Evolutionary conservation across 2,888 invertebrate genomes (phyloP).

Genomic region (Priocnemis perturbator): DNA sequence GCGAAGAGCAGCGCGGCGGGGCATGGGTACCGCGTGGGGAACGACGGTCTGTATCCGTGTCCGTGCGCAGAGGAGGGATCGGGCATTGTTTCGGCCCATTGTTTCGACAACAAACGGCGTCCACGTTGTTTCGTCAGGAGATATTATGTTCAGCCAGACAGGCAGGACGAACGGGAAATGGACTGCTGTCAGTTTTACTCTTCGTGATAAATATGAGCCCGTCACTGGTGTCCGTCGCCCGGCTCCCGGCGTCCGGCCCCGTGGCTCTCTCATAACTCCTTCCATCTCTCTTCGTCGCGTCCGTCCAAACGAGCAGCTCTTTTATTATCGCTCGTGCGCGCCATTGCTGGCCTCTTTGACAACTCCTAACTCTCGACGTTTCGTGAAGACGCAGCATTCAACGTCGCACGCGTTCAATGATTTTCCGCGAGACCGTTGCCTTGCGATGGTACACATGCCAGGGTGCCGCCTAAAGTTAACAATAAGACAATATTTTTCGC

Average conservation of each 20-base stretch:
- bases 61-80: slow-evolving; percentile 54
- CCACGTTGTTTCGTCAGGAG: slow-evolving; percentile 74
- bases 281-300: no score
- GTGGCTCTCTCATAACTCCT: neutral
- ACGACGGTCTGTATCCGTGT: slow-evolving; percentile 48
- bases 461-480: no score
- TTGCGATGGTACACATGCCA: no score
- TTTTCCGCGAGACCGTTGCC: slow-evolving; percentile 8
- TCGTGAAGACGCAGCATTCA: no score
- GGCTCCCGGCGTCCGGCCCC: slow-evolving; percentile 6
- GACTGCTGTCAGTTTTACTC: slow-evolving; percentile 74
- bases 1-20: slow-evolving; percentile 4
- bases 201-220: slow-evolving; percentile 69
- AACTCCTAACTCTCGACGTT: no score
- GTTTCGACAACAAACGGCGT: slow-evolving; percentile 74
- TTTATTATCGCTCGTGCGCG: no score
- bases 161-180: slow-evolving; percentile 73
- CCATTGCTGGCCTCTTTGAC: no score
- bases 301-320: no score
- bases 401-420: neutral
- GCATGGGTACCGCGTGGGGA: slow-evolving; percentile 41
- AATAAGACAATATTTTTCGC: neutral
- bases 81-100: slow-evolving; percentile 73
- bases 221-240: slow-evolving; percentile 31
- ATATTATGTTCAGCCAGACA: slow-evolving; percentile 70